Evolutionary conservation across 2,797 vertebrate species (phyloP), one percentile per base, ranked within the genome.

Genomic region (Acanthopagrus latus): DNA sequence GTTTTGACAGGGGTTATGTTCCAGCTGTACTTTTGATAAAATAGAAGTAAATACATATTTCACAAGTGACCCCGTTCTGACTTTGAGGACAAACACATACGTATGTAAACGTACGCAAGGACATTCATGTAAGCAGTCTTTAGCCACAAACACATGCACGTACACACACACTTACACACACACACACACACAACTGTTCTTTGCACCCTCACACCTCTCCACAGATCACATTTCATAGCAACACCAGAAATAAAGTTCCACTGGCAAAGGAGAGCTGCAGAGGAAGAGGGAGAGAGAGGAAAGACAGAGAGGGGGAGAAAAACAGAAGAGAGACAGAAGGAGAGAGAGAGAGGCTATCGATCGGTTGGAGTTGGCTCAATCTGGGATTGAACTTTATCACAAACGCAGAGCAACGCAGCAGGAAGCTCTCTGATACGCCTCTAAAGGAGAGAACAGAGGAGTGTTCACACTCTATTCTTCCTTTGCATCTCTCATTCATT

Each of bases 331-430:
- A 71, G 50, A 64, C 51, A 56, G 56, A 55, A 50, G 52, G 69
- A 78, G 83, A 70, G 47, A 62, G 80, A 87, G 44, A 12, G 81
- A 78, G 74, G 68, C 65, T 71, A 92, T 92, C 76, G 90, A 93
- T 91, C 69, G 60, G 81, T 83, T 86, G 80, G 80, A 86, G 87
- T 90, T 86, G 80, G 85, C 89, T 92, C 90, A 83, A 87, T 91
- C 86, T 72, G 78, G 64, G 66, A 76, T 72, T 90, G 81, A 92
- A 91, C 91, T 93, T 91, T 84, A 91, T 92, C 90, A 88, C 85
- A 88, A 93, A 90, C 73, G 64, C 84, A 72, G 88, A 83, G 75
- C 84, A 82, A 88, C 88, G 63, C 88, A 89, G 89, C 90, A 85
- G 90, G 89, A 88, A 88, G 81, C 83, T 71, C 84, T 89, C 74